Percentiles rank a stretch among this genome's conserved stretches.
Conservation (phyloP, 1,140 invertebrate species). For the Nasonia vitripennis region DNA sequence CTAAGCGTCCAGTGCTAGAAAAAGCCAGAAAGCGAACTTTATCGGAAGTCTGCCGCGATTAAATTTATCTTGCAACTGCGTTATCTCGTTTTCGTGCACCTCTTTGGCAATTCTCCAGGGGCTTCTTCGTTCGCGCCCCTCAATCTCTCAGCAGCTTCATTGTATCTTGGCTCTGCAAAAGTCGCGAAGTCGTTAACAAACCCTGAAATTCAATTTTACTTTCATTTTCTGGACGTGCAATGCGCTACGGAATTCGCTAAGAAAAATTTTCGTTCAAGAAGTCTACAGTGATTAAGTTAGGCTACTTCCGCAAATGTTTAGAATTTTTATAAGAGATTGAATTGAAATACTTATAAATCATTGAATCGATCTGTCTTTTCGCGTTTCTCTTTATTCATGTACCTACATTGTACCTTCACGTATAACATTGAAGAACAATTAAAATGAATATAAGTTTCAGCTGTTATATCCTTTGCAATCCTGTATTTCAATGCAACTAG, state of each 20-base stretch:
- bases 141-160: neutral
- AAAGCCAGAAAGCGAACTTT: slow-evolving; percentile 32
- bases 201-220: slow-evolving; percentile 62
- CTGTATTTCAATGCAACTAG: too few relatives aligned
- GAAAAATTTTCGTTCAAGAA: neutral
- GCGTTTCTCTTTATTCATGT: too few relatives aligned
- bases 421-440: too few relatives aligned
- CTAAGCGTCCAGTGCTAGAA: slow-evolving; percentile 50
- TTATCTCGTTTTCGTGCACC: slow-evolving; percentile 46
- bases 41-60: slow-evolving; percentile 63
- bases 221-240: slow-evolving; percentile 42
- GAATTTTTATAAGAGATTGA: too few relatives aligned
- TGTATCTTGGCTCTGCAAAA: slow-evolving; percentile 55
- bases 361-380: too few relatives aligned
- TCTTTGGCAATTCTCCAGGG: slow-evolving; percentile 63
- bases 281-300: too few relatives aligned
- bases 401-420: too few relatives aligned
- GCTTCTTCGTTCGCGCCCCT: slow-evolving; percentile 33
- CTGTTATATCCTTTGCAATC: too few relatives aligned
- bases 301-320: too few relatives aligned
- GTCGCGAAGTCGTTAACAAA: slow-evolving; percentile 61
- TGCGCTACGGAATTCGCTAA: neutral
- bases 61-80: slow-evolving; percentile 63
- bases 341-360: too few relatives aligned
- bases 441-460: too few relatives aligned